Base-by-base conservation (phyloP, 2,113 vertebrate genomes). In the Garra rufa region DNA sequence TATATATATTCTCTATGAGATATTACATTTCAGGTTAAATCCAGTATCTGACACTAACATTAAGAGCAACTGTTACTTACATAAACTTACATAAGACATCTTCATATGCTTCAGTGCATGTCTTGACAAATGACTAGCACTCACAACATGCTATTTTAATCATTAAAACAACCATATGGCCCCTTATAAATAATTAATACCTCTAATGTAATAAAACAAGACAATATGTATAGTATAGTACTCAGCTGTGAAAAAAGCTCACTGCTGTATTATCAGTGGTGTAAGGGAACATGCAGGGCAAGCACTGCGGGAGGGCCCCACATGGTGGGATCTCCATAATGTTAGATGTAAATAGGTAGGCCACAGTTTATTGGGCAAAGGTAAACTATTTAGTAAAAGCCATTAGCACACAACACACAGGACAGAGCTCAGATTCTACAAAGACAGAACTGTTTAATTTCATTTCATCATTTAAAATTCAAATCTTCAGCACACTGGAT, bases 151-250 rank as follows among this genome's bases (percentile, higher is more conserved):
- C 73, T 81, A 70, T 79, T 85, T 85, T 81, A 84, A 78, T 85
- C 55, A 86, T 75, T 87, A 26, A 87, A 82, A 44, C 55, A 78
- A 41, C 84, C 81, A 82, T 86, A 87, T 86, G 86, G 55, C 44
- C 19, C 52, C 74, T 67, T 52, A 76, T 86, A 77, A 89, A 85
- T 84, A 70, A 89, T 89, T 50, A 52, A 50, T 74, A 83, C 73
- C 76, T 77, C 63, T 81, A 83, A 57, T 67, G 52, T 21, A 57
- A 77, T 55, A 28, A 78, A 87, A 28, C 61, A 63, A 0, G 15
- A 63, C 4, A 63, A 24, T 59, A 5, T 13, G 57, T 59, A 30
- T 30, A 7, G 15, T 26, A 63, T 5, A 63, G n/a, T 63, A 15
- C 13, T 30, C 61, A 63, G 61, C 61, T 7, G 61, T 63, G 57